Evolutionary conservation across 1,140 invertebrate genomes (phyloP), one percentile per base, ranked within the genome.

Genomic region (Triops cancriformis): DNA sequence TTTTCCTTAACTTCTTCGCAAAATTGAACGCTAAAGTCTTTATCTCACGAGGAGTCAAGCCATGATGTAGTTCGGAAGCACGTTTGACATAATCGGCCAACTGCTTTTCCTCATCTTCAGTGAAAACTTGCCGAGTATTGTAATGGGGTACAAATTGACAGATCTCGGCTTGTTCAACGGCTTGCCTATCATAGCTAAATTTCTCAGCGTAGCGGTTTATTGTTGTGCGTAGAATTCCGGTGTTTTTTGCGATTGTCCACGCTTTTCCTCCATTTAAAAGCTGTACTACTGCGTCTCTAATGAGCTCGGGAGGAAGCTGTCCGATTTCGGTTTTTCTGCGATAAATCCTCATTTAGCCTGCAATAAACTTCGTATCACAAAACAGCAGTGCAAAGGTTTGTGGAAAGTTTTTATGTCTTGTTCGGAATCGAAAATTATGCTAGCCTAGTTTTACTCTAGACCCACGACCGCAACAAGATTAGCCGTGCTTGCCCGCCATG

Each of bases 81-180:
- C 23, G 2, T 43, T 75, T 75, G 18, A 37, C 26, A 7, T 41
- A 75, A 7, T 41, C 37, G 14, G 74, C 74, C 31, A 75, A 75
- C 26, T 75, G 26, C 14, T 14, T 75, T 43, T 41, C 74, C 7
- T 42, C 11, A 4, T 1, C 74, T n/a, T 42, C 23, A 14, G 28
- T 37, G 26, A 75, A 42, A 6, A 75, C 26, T 75, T 75, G 74
- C 11, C 28, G 74, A n/a, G n/a, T 43, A 23, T 75, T 10, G n/a
- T 6, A 51, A 51, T 2, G 6, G 45, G 45, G n/a, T 14, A 51
- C 2, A 12, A 51, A 51, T 51, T 23, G 4, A 51, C 45, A 18
- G n/a, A 51, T 14, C 6, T 51, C 45, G 12, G 45, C 5, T 12
- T 51, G 6, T 12, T 51, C 45, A 10, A 23, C 4, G 4, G 6